Base-by-base conservation (phyloP, 2,113 vertebrate genomes). In the Canis aureus region DNA sequence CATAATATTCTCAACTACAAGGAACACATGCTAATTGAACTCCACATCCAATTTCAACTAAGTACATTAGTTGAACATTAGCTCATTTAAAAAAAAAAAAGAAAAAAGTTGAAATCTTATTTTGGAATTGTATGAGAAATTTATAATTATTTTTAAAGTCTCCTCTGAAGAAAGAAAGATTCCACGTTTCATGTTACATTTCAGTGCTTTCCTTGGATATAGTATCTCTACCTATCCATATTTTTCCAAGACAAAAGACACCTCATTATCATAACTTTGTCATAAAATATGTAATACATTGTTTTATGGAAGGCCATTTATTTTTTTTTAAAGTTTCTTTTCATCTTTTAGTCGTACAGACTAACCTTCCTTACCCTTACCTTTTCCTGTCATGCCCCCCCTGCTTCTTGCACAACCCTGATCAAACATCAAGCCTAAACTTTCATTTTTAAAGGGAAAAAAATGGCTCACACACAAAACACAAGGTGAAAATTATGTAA, bases 1-100 rank as follows among this genome's bases (percentile, higher is more conserved):
- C 88, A 67, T 95, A 98, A 98, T 97, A 98, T 97, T 91, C 79
- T 59, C 79, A 49, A 95, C 17, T 95, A 96, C 13, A 51, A 95
- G 87, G 60, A 98, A 89, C 12, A 96, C 73, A 51, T 53, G 57
- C 51, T 96, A 98, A 98, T 64, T 96, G 90, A 98, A 92, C 51
- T 97, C 97, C 91, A 96, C 22, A 96, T 97, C 86, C 67, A 95
- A 19, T 97, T 98, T 85, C 95, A 96, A 76, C 57, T 94, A 97
- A 97, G 29, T 96, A 32, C 17, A 74, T 97, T 97, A 95, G 43
- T 55, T 81, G 38, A 83, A 91, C 92, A 95, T 96, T 98, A 97
- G 67, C 60, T 95, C 90, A 80, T 57, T 91, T 62, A 2, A 71
- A 49, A 89, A 51, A 2, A 29, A 15, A 86, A 10, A 86, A n/a